Evolutionary conservation across 2,113 vertebrate genomes (phyloP).

Genomic region (Rattus norvegicus): GRCr8 NC_086035.1:17008001-17008500

Average conservation of each 20-base stretch:
- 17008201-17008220: slow-evolving; percentile 78
- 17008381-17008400: slow-evolving; percentile 23
- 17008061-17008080: background rate
- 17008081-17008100: background rate
- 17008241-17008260: slow-evolving; percentile 72
- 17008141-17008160: slow-evolving; percentile 76
- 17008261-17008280: slow-evolving; percentile 76
- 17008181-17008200: slow-evolving; percentile 85
- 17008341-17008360: slow-evolving; percentile 76
- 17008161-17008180: slow-evolving; percentile 75
- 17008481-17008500: background rate
- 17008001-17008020: background rate
- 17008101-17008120: background rate
- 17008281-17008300: slow-evolving; percentile 77
- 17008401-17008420: background rate
- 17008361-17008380: slow-evolving; percentile 65
- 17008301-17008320: slow-evolving; percentile 76
- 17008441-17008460: background rate
- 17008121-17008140: slow-evolving; percentile 43
- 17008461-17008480: background rate
- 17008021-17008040: background rate
- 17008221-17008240: slow-evolving; percentile 73
- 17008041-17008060: background rate
- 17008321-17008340: slow-evolving; percentile 76
- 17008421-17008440: background rate